Conservation (phyloP, 2,797 vertebrate genomes). For the Gymnoscopelus microlampas region DNA sequence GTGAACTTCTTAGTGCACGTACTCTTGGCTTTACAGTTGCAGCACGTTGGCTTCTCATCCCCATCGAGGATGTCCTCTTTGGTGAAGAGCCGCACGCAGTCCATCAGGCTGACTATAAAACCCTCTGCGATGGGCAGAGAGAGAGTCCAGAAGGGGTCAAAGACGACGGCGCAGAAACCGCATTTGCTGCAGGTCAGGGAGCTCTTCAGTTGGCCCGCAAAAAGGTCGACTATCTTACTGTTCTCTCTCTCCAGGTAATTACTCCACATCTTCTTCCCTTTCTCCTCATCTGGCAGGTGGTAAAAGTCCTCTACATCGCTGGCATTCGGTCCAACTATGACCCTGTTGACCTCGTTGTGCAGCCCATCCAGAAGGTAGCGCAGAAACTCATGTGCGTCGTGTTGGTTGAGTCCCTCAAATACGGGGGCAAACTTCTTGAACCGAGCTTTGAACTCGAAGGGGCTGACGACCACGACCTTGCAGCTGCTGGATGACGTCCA, state of each 20-base stretch:
- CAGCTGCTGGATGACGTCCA: conserved; percentile 90
- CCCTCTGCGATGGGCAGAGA: conserved; percentile 96
- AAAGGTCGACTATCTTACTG: conserved; percentile 94
- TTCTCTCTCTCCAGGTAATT: conserved; percentile 96
- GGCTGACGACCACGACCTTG: conserved; percentile 92
- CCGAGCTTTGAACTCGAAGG: conserved; percentile 97
- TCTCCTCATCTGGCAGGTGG: conserved; percentile 94
- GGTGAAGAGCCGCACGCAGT: conserved; percentile 97
- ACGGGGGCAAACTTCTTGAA: conserved; percentile 97
- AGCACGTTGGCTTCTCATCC: conserved; percentile 96
- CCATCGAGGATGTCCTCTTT: conserved; percentile 97
- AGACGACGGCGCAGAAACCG: conserved; percentile 95
- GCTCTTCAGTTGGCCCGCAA: conserved; percentile 96
- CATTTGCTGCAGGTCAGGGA: conserved; percentile 94
- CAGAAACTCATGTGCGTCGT: conserved; percentile 97
- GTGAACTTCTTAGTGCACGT: conserved; percentile 98
- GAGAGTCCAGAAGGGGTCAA: conserved; percentile 97
- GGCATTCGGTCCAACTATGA: conserved; percentile 85
- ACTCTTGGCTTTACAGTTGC: conserved; percentile 93
- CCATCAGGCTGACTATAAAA: conserved; percentile 87
- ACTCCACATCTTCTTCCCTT: conserved; percentile 96
- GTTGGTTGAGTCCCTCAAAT: conserved; percentile 98
- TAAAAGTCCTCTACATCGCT: conserved; percentile 86
- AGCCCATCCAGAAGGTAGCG: conserved; percentile 95
- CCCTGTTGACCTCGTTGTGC: conserved; percentile 96